These are phyloP conservation scores for Psilanteris sp. DNA, from an alignment of 1,140 invertebrate genomes.

Conservation along the genomic window DNA sequence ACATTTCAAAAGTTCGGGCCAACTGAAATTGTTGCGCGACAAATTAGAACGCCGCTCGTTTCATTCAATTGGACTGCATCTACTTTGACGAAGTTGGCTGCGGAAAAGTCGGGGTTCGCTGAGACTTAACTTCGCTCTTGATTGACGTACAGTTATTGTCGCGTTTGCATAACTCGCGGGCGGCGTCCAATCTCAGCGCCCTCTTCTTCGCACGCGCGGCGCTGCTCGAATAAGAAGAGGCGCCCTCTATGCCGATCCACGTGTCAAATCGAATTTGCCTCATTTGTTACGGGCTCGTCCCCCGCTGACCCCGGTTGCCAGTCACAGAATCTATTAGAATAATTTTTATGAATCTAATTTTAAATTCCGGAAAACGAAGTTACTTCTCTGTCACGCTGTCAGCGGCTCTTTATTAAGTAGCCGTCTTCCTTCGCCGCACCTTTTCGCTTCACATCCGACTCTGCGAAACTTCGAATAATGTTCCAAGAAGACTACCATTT, in stretches of 20 bases:
- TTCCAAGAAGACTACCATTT: slow-evolving; percentile 22
- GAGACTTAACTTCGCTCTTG: slow-evolving; percentile 74
- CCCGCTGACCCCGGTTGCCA: slow-evolving; percentile 60
- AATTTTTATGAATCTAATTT: slow-evolving; percentile 81
- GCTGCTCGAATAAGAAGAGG: slow-evolving; percentile 57
- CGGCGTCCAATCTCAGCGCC: slow-evolving; percentile 57
- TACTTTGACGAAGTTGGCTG: slow-evolving; percentile 56
- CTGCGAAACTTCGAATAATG: slow-evolving; percentile 30
- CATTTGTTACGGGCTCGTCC: slow-evolving; percentile 69
- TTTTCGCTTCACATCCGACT: slow-evolving; percentile 11
- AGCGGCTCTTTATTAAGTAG: slow-evolving; percentile 72
- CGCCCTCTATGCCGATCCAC: slow-evolving; percentile 67
- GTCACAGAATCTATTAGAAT: slow-evolving; percentile 79
- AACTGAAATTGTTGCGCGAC: slow-evolving; percentile 54
- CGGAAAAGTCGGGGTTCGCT: slow-evolving; percentile 61
- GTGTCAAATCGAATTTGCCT: slow-evolving; percentile 80
- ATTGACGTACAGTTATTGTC: slow-evolving; percentile 79
- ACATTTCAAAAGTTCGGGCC: slow-evolving; percentile 41
- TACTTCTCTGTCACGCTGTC: slow-evolving; percentile 75
- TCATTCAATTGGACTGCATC: slow-evolving; percentile 56
- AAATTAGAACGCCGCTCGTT: slow-evolving; percentile 57
- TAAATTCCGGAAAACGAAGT: slow-evolving; percentile 77
- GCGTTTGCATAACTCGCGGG: slow-evolving; percentile 76
- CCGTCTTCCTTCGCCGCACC: slow-evolving; percentile 26
- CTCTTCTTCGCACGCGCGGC: slow-evolving; percentile 45